Evolutionary conservation across 2,888 invertebrate species (phyloP).

Genomic region (Bruchidius siliquastri): DNA sequence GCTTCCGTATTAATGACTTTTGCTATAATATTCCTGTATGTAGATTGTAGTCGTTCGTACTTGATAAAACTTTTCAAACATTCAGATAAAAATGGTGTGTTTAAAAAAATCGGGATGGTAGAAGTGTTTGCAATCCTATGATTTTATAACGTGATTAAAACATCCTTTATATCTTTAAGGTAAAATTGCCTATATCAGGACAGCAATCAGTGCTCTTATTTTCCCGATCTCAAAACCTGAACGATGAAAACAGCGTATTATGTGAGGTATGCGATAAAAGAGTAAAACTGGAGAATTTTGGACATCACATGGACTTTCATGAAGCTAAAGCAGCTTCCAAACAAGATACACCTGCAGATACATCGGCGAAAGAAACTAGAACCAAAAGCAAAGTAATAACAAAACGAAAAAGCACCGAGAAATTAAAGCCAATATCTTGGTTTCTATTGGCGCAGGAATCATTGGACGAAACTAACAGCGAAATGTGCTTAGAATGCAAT

Average conservation of each 20-base stretch:
- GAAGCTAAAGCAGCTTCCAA: background rate
- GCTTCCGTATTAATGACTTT: too few relatives aligned
- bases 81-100: too few relatives aligned
- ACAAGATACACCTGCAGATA: slow-evolving; percentile 1
- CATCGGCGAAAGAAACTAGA: slow-evolving; percentile 4
- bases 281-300: slow-evolving; percentile 11
- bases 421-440: slow-evolving; percentile 1
- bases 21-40: too few relatives aligned
- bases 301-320: slow-evolving; percentile 12
- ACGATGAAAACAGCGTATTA: slow-evolving; percentile 9
- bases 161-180: background rate
- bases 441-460: background rate
- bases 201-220: background rate
- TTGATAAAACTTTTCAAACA: too few relatives aligned
- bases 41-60: too few relatives aligned
- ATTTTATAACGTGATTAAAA: slow-evolving; percentile 56
- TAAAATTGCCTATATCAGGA: background rate
- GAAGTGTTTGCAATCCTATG: too few relatives aligned
- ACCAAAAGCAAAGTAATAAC: background rate
- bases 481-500: slow-evolving; percentile 11
- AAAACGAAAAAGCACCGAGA: background rate
- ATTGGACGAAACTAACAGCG: slow-evolving; percentile 19
- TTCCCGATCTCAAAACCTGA: slow-evolving; percentile 4
- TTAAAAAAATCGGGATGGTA: too few relatives aligned
- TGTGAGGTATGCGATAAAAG: background rate